Conservation (phyloP, 2,797 vertebrate species). For the Hoplostethus atlanticus region DNA sequence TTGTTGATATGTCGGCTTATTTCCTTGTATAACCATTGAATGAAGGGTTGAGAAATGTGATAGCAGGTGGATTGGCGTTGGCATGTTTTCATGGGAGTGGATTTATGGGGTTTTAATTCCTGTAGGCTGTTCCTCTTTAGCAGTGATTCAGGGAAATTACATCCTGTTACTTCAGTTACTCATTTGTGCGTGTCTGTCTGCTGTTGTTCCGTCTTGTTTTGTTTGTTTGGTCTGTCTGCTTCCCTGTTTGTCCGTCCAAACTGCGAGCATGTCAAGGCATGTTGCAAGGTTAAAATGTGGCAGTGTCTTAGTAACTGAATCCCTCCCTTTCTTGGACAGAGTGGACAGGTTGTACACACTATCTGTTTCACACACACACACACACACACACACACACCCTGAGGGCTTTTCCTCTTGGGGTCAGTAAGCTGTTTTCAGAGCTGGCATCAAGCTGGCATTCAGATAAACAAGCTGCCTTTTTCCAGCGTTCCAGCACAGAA, state of each 20-base stretch:
- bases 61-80: conserved; percentile 14
- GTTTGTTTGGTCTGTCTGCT: not conserved
- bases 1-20: conserved; percentile 50
- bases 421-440: conserved; percentile 21
- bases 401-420: conserved; percentile 18
- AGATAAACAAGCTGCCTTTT: conserved; percentile 32
- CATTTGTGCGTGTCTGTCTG: conserved; percentile 7
- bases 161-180: not conserved
- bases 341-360: conserved; percentile 1
- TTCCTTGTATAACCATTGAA: conserved; percentile 2
- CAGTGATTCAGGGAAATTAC: conserved; percentile 18
- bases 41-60: not conserved
- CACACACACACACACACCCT: conserved; percentile 7
- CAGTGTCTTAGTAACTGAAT: conserved; percentile 18
- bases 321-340: conserved; percentile 14
- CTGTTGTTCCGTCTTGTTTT: not conserved
- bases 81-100: conserved; percentile 10
- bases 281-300: conserved; percentile 34
- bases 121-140: not conserved
- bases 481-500: conserved; percentile 3
- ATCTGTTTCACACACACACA: not conserved
- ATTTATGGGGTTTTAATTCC: conserved; percentile 32
- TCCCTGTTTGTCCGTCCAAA: conserved; percentile 3
- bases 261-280: conserved; percentile 23
- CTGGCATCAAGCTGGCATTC: no score